Percentiles rank a stretch among this genome's conserved stretches.
Evolutionary conservation across 2,797 vertebrate genomes (phyloP).

Genomic region (Pseudomugil tenellus): DNA sequence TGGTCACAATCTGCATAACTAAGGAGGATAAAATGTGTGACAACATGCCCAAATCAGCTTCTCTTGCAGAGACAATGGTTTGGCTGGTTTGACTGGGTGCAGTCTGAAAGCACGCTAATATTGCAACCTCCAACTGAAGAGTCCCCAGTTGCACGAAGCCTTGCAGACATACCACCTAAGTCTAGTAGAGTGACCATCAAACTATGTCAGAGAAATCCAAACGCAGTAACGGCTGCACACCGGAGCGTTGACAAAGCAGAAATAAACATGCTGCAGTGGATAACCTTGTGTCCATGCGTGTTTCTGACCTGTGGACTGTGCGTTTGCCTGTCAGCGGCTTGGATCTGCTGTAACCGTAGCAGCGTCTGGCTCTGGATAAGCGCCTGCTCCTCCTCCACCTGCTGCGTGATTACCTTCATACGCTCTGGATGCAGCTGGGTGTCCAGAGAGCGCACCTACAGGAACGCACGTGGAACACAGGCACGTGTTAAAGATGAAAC

Average conservation of each 20-base stretch:
- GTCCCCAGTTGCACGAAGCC: too few species aligned
- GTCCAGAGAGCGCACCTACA: conserved; percentile 91
- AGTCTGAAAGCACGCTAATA: too few species aligned
- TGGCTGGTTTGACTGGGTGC: too few species aligned
- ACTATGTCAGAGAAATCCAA: too few species aligned
- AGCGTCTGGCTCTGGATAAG: conserved; percentile 87
- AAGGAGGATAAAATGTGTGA: too few species aligned
- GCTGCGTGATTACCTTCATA: conserved; percentile 97
- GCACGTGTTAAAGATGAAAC: neutral
- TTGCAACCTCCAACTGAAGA: neutral
- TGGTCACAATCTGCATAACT: too few species aligned
- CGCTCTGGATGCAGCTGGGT: conserved; percentile 96
- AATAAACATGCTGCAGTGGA: neutral
- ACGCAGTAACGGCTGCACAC: too few species aligned
- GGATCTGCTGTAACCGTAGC: conserved; percentile 85
- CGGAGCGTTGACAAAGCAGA: too few species aligned
- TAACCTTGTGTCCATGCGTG: neutral
- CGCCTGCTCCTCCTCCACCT: conserved; percentile 95
- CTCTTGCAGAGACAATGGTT: too few species aligned
- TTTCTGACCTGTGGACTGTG: conserved; percentile 87
- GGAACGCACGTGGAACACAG: neutral
- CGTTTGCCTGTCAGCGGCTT: conserved; percentile 85
- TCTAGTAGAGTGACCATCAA: too few species aligned
- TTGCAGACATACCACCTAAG: neutral
- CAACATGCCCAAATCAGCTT: too few species aligned